A percentile compares a stretch with the other conserved stretches of the same genome.
Evolutionary conservation across 2,113 vertebrate genomes (phyloP).

Genomic region (Cervus canadensis): DNA sequence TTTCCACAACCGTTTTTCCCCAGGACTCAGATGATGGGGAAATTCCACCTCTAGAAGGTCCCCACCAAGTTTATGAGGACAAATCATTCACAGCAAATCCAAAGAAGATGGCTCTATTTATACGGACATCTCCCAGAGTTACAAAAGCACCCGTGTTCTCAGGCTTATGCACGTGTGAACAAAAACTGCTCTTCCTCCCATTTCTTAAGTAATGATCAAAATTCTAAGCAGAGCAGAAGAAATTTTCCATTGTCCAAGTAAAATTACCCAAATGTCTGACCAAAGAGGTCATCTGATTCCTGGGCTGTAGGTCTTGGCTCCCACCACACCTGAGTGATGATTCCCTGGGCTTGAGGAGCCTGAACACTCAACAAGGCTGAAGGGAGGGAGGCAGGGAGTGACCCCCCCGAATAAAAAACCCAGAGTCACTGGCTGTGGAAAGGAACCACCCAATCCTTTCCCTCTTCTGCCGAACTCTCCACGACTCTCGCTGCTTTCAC

Average conservation of each 20-base stretch:
- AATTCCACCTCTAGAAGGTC: not conserved
- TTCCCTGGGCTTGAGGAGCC: not conserved
- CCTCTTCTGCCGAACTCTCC: not conserved
- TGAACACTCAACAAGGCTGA: not conserved
- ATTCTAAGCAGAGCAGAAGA: not conserved
- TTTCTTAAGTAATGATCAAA: not conserved
- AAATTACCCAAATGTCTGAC: not conserved
- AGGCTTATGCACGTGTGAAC: not conserved
- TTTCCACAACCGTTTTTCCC: not conserved
- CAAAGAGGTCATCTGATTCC: not conserved
- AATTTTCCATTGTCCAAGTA: not conserved
- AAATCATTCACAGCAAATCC: not conserved
- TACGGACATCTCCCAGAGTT: not conserved
- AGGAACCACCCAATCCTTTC: not conserved
- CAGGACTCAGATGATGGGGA: not conserved
- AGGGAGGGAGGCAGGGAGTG: not conserved
- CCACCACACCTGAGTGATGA: not conserved
- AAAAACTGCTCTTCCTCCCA: not conserved
- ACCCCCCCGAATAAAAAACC: not conserved
- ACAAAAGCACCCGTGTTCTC: not conserved
- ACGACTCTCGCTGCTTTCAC: rapidly evolving
- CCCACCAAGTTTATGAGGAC: not conserved
- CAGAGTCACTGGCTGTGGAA: not conserved
- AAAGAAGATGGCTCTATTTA: not conserved
- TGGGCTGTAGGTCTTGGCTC: not conserved